Percentiles rank a stretch among this genome's conserved stretches.
phyloP scores from a whole-genome alignment of 2,888 invertebrate genomes.

The Digitonthophagus gazella region DNA sequence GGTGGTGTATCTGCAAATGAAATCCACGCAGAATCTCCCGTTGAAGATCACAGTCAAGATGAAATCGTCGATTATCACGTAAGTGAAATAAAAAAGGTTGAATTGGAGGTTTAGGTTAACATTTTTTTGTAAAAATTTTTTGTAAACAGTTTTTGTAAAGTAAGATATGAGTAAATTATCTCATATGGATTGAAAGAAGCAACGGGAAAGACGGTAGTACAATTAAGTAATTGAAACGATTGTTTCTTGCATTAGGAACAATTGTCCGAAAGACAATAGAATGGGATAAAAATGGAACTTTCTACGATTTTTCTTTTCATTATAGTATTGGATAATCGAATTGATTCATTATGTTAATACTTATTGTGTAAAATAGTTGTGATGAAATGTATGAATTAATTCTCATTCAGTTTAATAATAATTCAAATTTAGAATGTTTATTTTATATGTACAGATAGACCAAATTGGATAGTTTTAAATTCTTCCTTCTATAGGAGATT shows the following conservation, averaged over 20 bases:
- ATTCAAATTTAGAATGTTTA: too few relatives aligned
- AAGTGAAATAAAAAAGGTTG: slow-evolving; percentile 30
- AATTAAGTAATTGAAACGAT: too few relatives aligned
- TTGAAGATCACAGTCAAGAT: slow-evolving; percentile 33
- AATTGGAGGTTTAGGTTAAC: background rate
- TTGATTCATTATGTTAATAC: too few relatives aligned
- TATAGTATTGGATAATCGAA: too few relatives aligned
- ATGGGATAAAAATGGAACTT: background rate
- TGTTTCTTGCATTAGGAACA: background rate
- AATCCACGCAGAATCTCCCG: slow-evolving; percentile 27
- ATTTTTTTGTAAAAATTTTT: background rate
- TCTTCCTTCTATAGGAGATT: too few relatives aligned
- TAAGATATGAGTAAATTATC: too few relatives aligned
- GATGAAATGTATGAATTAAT: too few relatives aligned
- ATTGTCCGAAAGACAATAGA: background rate
- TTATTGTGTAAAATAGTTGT: too few relatives aligned
- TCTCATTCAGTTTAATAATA: too few relatives aligned
- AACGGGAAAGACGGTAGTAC: too few relatives aligned
- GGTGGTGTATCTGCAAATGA: slow-evolving; percentile 27
- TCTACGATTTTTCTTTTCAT: background rate
- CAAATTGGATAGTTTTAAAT: too few relatives aligned
- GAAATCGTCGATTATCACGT: slow-evolving; percentile 46
- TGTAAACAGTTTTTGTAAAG: background rate
- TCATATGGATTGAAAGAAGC: background rate
- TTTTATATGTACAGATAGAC: too few relatives aligned